These are phyloP conservation scores for Dasyprocta punctata DNA, from an alignment of 2,113 vertebrate species.

Conservation along the genomic window DNA sequence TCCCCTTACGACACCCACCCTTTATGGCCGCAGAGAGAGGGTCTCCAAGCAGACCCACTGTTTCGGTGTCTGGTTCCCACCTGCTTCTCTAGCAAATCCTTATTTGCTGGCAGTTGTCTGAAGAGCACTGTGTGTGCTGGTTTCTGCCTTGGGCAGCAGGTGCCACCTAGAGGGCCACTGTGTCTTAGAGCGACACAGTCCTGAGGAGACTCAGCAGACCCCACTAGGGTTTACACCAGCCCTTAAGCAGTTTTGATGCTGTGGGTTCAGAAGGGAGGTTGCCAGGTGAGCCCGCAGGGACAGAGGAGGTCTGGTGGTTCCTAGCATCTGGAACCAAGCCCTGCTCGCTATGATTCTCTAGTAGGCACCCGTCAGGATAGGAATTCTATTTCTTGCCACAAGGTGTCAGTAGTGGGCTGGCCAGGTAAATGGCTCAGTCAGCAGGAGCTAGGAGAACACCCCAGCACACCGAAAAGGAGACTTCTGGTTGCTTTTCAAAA, in stretches of 20 bases:
- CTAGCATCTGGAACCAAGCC: background rate
- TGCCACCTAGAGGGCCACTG: conserved; percentile 59
- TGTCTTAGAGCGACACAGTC: background rate
- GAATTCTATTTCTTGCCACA: conserved; percentile 54
- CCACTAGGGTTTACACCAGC: background rate
- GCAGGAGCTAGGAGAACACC: background rate
- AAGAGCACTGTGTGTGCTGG: background rate
- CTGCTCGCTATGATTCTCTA: background rate
- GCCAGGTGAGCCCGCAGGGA: background rate
- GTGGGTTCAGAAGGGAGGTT: background rate
- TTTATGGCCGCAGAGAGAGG: background rate
- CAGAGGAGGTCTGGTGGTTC: background rate
- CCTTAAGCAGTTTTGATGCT: background rate
- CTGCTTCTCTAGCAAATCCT: conserved; percentile 37
- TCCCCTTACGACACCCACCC: too few relatives aligned
- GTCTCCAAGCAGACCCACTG: background rate
- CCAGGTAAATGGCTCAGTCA: background rate
- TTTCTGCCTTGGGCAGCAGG: conserved; percentile 48
- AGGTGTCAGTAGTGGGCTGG: conserved; percentile 85
- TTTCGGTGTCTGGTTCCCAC: background rate
- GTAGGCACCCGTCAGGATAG: background rate
- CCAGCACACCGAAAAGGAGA: fast-evolving
- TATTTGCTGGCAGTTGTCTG: conserved; percentile 20
- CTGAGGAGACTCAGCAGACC: background rate
- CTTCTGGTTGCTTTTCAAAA: background rate